A percentile compares a stretch with the other conserved stretches of the same genome.
Conservation (phyloP, 2,113 vertebrate species). For the Axis porcinus region DNA sequence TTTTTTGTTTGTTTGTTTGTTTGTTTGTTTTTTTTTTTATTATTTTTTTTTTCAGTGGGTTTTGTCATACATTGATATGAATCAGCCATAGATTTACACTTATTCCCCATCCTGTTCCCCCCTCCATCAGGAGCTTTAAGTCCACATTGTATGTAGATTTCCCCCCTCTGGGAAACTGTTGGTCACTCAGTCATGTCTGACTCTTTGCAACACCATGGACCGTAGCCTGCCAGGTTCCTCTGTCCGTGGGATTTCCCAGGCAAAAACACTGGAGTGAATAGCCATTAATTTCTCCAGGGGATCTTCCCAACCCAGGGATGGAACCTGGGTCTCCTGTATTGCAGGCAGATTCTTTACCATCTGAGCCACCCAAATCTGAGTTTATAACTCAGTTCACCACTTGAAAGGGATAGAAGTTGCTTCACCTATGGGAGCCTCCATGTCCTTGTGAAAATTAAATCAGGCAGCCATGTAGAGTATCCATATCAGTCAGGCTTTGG, state of each 20-base stretch:
- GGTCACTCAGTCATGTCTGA: background rate
- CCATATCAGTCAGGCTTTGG: background rate
- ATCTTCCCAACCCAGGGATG: background rate
- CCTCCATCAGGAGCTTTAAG: background rate
- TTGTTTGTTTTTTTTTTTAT: too few species aligned
- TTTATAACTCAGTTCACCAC: background rate
- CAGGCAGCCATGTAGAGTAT: background rate
- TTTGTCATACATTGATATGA: too few species aligned
- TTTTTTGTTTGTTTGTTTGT: too few species aligned
- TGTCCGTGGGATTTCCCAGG: fast-evolving
- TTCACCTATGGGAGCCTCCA: background rate
- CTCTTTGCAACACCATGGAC: background rate
- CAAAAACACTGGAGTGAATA: background rate
- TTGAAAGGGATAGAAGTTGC: background rate
- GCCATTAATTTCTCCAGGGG: background rate
- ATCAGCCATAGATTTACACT: too few species aligned
- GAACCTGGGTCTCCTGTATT: background rate
- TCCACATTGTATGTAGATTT: background rate
- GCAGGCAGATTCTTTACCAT: background rate
- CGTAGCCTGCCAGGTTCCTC: background rate
- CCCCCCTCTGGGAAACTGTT: background rate
- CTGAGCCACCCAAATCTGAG: background rate
- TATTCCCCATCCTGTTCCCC: too few species aligned
- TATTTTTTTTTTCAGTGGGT: too few species aligned
- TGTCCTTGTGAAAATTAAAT: background rate